Evolutionary conservation across 2,888 invertebrate species (phyloP).

Genomic region (Megastigmus dorsalis): DNA sequence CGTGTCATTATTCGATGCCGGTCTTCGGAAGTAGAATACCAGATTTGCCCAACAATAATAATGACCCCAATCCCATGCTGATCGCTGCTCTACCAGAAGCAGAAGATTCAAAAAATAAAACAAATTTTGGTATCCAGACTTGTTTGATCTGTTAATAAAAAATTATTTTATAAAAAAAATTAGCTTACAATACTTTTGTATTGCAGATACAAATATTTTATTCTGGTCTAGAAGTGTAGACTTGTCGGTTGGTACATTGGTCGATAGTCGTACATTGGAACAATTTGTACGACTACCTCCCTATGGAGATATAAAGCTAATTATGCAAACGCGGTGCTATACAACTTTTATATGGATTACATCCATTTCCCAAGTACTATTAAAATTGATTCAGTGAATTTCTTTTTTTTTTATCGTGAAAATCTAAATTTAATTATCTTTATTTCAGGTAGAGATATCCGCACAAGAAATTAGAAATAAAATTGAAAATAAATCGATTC

Average conservation of each 20-base stretch:
- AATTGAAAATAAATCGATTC: constrained; percentile 71
- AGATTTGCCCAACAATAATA: constrained; percentile 61
- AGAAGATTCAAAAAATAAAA: constrained; percentile 22
- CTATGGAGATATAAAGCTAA: constrained; percentile 78
- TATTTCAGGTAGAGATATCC: constrained; percentile 81
- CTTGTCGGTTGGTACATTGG: constrained; percentile 65
- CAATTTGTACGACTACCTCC: constrained; percentile 79
- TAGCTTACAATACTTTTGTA: neutral
- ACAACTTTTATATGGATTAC: constrained; percentile 76
- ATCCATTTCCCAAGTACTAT: constrained; percentile 78
- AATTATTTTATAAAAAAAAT: too few relatives aligned
- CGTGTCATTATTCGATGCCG: constrained; percentile 84
- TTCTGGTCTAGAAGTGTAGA: constrained; percentile 67
- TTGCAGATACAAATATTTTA: constrained; percentile 54
- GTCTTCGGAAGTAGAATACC: constrained; percentile 74
- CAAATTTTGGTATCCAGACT: neutral
- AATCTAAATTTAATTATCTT: neutral
- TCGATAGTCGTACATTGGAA: constrained; percentile 72
- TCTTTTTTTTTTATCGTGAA: neutral
- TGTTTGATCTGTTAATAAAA: too few relatives aligned
- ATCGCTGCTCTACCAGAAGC: constrained; percentile 60
- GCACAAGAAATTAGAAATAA: constrained; percentile 87
- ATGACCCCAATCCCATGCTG: constrained; percentile 54
- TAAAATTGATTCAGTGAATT: neutral
- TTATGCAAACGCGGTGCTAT: constrained; percentile 75